A percentile compares a stretch with the other conserved stretches of the same genome.
Conservation (phyloP, 2,888 invertebrate species). For the Dusona sp. region DNA sequence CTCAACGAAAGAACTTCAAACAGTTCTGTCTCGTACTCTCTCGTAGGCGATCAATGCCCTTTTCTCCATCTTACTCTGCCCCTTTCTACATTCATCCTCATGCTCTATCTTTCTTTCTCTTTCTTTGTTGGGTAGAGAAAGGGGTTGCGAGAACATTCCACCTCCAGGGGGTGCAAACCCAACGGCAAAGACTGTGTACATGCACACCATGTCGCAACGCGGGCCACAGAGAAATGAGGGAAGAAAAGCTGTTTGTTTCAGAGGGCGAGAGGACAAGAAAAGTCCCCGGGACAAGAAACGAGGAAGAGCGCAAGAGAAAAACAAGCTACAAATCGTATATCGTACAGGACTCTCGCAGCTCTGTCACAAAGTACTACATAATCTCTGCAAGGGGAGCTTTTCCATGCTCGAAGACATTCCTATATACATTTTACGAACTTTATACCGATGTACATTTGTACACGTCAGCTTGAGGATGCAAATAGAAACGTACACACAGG, state of each 20-base stretch:
- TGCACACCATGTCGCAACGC: constrained; percentile 44
- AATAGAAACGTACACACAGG: constrained; percentile 33
- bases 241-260: constrained; percentile 67
- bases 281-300: constrained; percentile 20
- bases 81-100: neutral
- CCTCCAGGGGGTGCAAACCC: constrained; percentile 45
- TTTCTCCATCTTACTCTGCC: neutral
- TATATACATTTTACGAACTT: constrained; percentile 28
- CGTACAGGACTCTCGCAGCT: constrained; percentile 49
- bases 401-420: constrained; percentile 28
- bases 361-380: constrained; percentile 54
- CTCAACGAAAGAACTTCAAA: constrained; percentile 63
- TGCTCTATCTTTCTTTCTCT: neutral
- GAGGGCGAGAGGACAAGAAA: constrained; percentile 27
- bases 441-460: constrained; percentile 38
- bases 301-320: constrained; percentile 34
- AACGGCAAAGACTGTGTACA: constrained; percentile 44
- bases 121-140: constrained; percentile 16
- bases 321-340: constrained; percentile 32
- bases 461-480: constrained; percentile 35
- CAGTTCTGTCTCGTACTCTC: constrained; percentile 41
- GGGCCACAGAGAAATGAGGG: constrained; percentile 59
- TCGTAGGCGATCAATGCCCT: constrained; percentile 58
- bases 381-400: constrained; percentile 45
- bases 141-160: constrained; percentile 47